Base-by-base conservation (phyloP, 2,888 invertebrate species). In the Machimus atricapillus region DNA sequence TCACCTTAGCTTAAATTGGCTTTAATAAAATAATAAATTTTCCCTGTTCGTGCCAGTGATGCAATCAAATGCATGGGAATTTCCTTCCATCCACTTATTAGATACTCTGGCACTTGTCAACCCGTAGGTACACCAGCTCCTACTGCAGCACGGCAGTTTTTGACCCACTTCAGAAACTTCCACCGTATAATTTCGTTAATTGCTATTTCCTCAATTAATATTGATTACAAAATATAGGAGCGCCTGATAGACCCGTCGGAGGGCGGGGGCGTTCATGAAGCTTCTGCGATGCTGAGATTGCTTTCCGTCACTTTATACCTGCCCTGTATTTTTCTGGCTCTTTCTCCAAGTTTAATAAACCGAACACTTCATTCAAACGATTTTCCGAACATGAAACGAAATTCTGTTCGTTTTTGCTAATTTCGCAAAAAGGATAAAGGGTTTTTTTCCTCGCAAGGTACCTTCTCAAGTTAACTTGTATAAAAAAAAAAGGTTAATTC, bases 161-260 rank as follows among this genome's bases (percentile, higher is more conserved):
- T 82, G 82, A 82, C 58, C 82, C 27, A 58, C 56, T 58, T 82
- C 23, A 56, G 16, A 82, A 52, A 82, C 58, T 82, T 82, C 37
- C 58, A 23, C 58, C 58, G 27, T 52, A 66, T 66, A 82, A 82
- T 58, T 82, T 66, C 23, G 56, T 82, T 58, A 82, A 66, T 82
- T 37, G 19, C 34, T 66, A 82, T 58, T 82, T 82, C 58, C 82
- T 34, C 58, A 52, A 66, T 58, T 82, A 82, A 31, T 82, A 82
- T 82, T 82, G 82, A 82, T 82, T 82, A 31, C 37, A 9, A 66
- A 66, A 66, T 66, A 27, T 23, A 66, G 66, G 27, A 66, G 66
- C 9, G 27, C 27, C 27, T 4, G 66, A 12, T 23, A 66, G 66
- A 27, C 66, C 9, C 12, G 27, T 9, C 9, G 8, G 12, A 27